Evolutionary conservation across 2,888 invertebrate genomes (phyloP).

Genomic region (Cremastobaeus sp.): DNA sequence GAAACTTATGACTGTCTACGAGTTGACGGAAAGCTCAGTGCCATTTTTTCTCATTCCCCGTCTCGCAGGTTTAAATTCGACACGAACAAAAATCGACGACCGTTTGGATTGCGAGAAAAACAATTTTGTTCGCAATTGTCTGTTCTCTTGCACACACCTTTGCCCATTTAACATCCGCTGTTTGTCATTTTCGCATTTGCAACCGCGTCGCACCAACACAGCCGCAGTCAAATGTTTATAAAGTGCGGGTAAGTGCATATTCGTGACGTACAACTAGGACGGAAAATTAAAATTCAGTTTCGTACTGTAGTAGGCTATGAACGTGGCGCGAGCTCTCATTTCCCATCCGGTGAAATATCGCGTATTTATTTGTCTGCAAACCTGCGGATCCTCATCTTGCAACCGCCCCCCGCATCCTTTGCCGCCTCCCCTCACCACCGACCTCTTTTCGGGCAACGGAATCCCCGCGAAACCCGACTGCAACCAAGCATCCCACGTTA

Average conservation of each 20-base stretch:
- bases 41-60: neutral
- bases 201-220: conserved; percentile 29
- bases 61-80: too few relatives aligned
- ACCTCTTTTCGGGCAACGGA: conserved; percentile 69
- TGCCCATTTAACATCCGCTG: conserved; percentile 39
- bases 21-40: conserved; percentile 41
- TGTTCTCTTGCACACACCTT: neutral
- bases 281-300: conserved; percentile 77
- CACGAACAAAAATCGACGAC: too few relatives aligned
- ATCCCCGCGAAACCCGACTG: conserved; percentile 58
- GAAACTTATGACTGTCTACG: conserved; percentile 74
- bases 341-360: conserved; percentile 77
- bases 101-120: too few relatives aligned
- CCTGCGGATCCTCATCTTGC: conserved; percentile 72
- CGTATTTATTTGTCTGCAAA: conserved; percentile 78
- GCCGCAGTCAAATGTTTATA: conserved; percentile 59
- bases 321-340: conserved; percentile 73
- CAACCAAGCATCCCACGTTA: conserved; percentile 65
- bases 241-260: conserved; percentile 54
- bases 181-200: conserved; percentile 53
- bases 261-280: conserved; percentile 63
- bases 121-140: conserved; percentile 2
- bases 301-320: conserved; percentile 69
- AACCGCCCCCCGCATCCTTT: conserved; percentile 61
- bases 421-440: conserved; percentile 58